phyloP scores from a whole-genome alignment of 2,113 vertebrate species.

The Leptodactylus fuscus region DNA sequence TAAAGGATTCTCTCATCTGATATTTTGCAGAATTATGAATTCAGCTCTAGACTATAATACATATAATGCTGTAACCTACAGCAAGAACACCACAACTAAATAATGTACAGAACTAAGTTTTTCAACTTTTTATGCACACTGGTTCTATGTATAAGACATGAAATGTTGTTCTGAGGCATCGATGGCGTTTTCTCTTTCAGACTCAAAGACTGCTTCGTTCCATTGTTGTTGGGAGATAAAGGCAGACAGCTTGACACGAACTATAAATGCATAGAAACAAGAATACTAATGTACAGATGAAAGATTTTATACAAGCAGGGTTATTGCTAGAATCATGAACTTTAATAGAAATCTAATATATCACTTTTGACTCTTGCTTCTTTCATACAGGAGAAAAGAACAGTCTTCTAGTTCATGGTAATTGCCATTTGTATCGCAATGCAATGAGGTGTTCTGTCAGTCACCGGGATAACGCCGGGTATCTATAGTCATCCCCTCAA shows the following conservation, averaged over 20 bases:
- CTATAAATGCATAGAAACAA: neutral
- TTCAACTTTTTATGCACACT: no score
- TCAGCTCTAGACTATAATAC: no score
- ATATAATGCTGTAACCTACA: no score
- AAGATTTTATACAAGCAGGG: neutral
- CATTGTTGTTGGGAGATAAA: neutral
- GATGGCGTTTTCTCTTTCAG: neutral
- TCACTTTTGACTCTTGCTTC: neutral
- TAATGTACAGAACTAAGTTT: no score
- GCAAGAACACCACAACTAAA: no score
- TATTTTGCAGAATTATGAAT: no score
- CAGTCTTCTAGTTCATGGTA: neutral
- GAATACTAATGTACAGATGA: neutral
- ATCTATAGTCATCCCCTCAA: neutral
- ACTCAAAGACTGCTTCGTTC: no score
- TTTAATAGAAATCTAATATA: conserved; percentile 35
- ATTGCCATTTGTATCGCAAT: neutral
- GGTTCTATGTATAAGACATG: neutral
- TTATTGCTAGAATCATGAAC: conserved; percentile 22
- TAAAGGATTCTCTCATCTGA: no score
- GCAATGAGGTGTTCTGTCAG: neutral
- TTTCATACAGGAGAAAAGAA: neutral
- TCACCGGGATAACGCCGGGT: neutral
- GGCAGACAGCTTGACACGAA: neutral
- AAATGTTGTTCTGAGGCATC: neutral